These are phyloP conservation scores for Podarcis cretensis DNA, from an alignment of 2,113 vertebrate genomes.

Conservation along the genomic window DNA sequence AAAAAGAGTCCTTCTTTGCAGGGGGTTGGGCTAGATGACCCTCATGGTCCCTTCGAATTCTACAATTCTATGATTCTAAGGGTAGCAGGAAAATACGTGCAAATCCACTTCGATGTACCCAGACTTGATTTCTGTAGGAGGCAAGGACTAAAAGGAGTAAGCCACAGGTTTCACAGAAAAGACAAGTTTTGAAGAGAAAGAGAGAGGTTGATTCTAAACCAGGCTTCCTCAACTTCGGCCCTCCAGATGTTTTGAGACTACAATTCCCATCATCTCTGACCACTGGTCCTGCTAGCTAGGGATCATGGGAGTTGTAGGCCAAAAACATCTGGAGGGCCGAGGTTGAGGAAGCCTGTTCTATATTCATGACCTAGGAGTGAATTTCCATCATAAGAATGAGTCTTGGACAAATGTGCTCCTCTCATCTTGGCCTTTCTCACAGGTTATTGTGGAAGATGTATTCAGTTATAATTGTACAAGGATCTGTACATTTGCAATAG, in stretches of 20 bases:
- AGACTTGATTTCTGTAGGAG: background rate
- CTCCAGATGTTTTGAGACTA: no score
- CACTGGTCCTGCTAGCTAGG: no score
- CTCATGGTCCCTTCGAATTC: no score
- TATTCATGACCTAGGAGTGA: background rate
- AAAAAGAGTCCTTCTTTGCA: no score
- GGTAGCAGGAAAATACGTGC: background rate
- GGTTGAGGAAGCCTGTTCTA: no score
- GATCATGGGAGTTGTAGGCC: no score
- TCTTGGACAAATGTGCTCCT: background rate
- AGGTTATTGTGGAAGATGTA: background rate
- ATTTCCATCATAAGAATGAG: background rate
- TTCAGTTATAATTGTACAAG: background rate
- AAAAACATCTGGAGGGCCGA: no score
- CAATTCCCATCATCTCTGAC: no score
- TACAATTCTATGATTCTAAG: no score
- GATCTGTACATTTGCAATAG: background rate
- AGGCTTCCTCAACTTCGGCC: no score
- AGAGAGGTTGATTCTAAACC: background rate
- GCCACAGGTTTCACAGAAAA: background rate
- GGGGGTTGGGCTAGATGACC: no score
- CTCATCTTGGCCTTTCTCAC: background rate
- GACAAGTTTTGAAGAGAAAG: background rate
- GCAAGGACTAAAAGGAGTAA: no score
- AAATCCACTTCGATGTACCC: background rate